Conservation (phyloP, 2,888 invertebrate species). For the Phengaris arion region DNA sequence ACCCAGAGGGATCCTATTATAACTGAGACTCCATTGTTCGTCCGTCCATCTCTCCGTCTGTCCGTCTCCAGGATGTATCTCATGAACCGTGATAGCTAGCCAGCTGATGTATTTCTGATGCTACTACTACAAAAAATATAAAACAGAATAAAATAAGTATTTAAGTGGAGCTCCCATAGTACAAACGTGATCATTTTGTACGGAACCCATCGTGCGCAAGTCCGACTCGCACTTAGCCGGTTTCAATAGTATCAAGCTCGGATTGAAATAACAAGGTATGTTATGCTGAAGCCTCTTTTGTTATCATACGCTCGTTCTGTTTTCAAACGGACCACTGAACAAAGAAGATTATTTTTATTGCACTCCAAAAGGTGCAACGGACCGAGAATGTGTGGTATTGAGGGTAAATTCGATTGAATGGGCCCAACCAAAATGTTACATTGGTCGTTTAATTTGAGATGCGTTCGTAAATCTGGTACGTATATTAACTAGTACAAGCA, state of each 20-base stretch:
- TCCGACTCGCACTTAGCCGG: neutral
- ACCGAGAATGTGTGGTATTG: constrained; percentile 67
- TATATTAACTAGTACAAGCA: no score
- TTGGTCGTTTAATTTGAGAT: neutral
- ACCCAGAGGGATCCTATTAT: no score
- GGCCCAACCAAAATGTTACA: neutral
- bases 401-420: constrained; percentile 56
- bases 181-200: neutral
- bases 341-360: constrained; percentile 77
- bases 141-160: no score
- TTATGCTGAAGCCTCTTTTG: constrained; percentile 52
- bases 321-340: constrained; percentile 57
- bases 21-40: no score
- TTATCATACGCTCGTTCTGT: constrained; percentile 57
- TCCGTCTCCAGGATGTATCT: no score
- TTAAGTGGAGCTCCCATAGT: no score
- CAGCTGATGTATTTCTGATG: no score
- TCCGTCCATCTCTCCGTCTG: no score
- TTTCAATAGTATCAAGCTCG: constrained; percentile 44
- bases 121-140: no score
- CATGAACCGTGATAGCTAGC: no score
- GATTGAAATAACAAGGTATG: constrained; percentile 59
- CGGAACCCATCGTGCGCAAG: neutral
- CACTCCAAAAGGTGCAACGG: constrained; percentile 67
- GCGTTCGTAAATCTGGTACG: neutral